Evolutionary conservation across 2,888 invertebrate genomes (phyloP).

Genomic region (Deroplatys truncata): DNA sequence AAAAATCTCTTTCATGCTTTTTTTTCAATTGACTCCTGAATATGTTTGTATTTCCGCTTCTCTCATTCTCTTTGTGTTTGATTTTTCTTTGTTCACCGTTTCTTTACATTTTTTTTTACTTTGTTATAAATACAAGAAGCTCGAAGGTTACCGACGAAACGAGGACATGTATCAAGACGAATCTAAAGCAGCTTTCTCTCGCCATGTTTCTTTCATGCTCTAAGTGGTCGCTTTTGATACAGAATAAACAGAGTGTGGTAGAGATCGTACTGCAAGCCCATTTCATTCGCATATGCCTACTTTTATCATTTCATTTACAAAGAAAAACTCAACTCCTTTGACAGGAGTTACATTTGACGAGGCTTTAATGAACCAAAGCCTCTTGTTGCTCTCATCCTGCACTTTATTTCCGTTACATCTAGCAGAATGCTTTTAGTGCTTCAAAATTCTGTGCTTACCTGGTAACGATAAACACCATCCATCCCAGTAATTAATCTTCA

Average conservation of each 20-base stretch:
- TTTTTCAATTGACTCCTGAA: neutral
- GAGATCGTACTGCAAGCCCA: neutral
- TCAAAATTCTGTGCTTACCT: neutral
- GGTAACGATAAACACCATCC: neutral
- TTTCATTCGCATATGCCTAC: neutral
- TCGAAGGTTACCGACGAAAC: neutral
- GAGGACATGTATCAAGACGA: neutral
- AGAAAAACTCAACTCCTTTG: neutral
- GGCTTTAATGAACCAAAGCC: neutral
- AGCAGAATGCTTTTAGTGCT: neutral
- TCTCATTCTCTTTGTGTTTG: neutral
- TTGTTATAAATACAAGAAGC: too few relatives aligned
- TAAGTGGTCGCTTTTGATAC: neutral
- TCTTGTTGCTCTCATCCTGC: neutral
- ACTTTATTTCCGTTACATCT: neutral
- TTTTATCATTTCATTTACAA: neutral
- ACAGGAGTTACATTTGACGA: neutral
- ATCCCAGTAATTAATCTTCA: neutral
- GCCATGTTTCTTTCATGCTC: neutral
- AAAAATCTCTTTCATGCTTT: neutral
- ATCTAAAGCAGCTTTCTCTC: too few relatives aligned
- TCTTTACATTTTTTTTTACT: neutral
- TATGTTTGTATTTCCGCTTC: neutral
- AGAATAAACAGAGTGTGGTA: neutral
- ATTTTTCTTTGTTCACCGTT: neutral